Base-by-base conservation (phyloP, 2,113 vertebrate genomes). In the Gulo gulo region DNA sequence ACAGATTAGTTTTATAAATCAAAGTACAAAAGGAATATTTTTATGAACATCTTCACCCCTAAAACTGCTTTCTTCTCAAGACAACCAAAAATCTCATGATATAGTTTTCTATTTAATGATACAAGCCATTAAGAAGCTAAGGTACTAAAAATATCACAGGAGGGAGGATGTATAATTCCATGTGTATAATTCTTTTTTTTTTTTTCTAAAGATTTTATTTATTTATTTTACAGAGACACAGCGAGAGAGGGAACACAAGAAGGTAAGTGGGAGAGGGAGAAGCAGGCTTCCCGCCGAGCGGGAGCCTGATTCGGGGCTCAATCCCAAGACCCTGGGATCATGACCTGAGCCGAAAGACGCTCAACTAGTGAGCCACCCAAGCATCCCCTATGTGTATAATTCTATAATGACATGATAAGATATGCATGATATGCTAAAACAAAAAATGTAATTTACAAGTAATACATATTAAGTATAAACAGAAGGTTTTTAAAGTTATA, bases 1-100 rank as follows among this genome's bases (percentile, higher is more conserved):
- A 92, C 2, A 73, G 76, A 74, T 63, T n/a, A 87, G 82, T 80
- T 73, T 73, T n/a, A 95, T 87, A 92, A 73, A 92, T 81, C 21
- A 34, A 4, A 71, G 12, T 80, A 45, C 45, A 67, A 90, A 84
- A 94, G n/a, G n/a, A 69, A 80, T 18, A 81, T 13, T 59, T 69
- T 87, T 36, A 55, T 31, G 80, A 71, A 86, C 36, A 65, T 7
- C 26, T 86, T 65, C 16, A 74, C 47, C 29, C 10, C 13, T 74
- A 57, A 69, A 94, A 29, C 14, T 81, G 31, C 47, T 74, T 76
- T 76, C 67, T 74, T 67, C 45, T 39, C 67, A 94, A 86, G 26
- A 76, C 2, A 92, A 26, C 7, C 45, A 67, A 80, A 91, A 91
- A 31, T 55, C 63, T 87, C 34, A 67, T 20, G 31, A 52, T 45